These are phyloP conservation scores for Castor canadensis DNA, from an alignment of 2,113 vertebrate genomes.

Conservation along the genomic window DNA sequence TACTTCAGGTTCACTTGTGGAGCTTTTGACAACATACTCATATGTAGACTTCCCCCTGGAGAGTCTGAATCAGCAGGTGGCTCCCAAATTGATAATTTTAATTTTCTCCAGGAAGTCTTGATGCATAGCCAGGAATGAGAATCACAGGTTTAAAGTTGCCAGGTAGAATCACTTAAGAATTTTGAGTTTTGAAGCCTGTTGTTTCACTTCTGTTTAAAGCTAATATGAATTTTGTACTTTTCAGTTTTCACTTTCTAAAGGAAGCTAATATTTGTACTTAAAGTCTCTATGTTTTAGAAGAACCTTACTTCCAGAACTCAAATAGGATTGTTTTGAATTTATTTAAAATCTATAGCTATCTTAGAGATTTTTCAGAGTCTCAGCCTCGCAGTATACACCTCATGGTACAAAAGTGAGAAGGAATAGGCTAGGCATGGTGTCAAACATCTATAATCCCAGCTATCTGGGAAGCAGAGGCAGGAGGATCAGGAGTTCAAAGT, in stretches of 20 bases:
- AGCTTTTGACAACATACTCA: neutral
- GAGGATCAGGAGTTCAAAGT: too few relatives aligned
- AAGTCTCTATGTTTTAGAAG: constrained; percentile 48
- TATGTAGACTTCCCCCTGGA: neutral
- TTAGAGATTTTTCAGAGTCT: neutral
- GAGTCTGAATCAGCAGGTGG: neutral
- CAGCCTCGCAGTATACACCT: neutral
- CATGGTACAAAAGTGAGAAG: neutral
- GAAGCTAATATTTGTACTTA: constrained; percentile 29
- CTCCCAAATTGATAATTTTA: neutral
- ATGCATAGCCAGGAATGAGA: neutral
- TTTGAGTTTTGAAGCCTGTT: neutral
- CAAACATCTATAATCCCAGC: too few relatives aligned
- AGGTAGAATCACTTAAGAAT: neutral
- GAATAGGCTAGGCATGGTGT: neutral
- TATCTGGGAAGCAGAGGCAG: too few relatives aligned
- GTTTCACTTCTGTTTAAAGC: neutral
- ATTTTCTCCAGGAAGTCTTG: neutral
- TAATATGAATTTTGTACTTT: neutral
- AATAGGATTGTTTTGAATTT: constrained; percentile 45
- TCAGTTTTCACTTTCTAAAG: neutral
- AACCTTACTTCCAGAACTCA: neutral
- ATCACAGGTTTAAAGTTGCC: neutral
- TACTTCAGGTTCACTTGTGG: neutral
- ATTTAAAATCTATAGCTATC: constrained; percentile 33